Percentiles rank a stretch among this genome's conserved stretches.
phyloP scores from a whole-genome alignment of 2,888 invertebrate species.

The Temnothorax rugatulus region DNA sequence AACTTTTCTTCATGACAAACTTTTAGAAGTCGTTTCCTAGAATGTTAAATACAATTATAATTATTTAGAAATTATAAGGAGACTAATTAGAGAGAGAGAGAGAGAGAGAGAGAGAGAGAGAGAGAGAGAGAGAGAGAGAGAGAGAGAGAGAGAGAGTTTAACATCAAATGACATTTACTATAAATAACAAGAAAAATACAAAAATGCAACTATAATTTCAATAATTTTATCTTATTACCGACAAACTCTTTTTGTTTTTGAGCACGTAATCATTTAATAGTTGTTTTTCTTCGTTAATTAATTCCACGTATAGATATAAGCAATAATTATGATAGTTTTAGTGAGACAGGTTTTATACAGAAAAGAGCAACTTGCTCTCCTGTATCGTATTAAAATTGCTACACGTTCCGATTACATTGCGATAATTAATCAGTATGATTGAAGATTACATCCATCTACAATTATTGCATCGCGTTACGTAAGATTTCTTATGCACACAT shows the following conservation, averaged over 20 bases:
- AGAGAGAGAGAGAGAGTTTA: neutral
- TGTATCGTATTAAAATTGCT: neutral
- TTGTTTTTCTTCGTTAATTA: neutral
- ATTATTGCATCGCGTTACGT: slow-evolving; percentile 49
- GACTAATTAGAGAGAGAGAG: neutral
- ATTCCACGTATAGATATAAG: neutral
- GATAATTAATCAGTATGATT: slow-evolving; percentile 39
- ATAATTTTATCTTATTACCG: neutral
- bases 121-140: too few relatives aligned
- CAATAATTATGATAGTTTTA: neutral
- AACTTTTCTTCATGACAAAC: neutral
- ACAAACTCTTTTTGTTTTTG: neutral
- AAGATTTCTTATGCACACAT: slow-evolving; percentile 47
- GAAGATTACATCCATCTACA: slow-evolving; percentile 28
- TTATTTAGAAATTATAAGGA: neutral
- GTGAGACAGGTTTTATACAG: neutral
- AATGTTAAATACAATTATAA: slow-evolving; percentile 1
- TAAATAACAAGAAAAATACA: neutral
- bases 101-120: too few relatives aligned
- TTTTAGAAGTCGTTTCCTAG: neutral
- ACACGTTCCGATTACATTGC: neutral
- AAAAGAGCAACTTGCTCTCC: neutral
- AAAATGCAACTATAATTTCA: neutral
- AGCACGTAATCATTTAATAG: neutral
- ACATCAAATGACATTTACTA: neutral